Percentiles rank a stretch among this genome's conserved stretches.
Conservation (phyloP, 2,888 invertebrate genomes). For the Glomeris marginata region DNA sequence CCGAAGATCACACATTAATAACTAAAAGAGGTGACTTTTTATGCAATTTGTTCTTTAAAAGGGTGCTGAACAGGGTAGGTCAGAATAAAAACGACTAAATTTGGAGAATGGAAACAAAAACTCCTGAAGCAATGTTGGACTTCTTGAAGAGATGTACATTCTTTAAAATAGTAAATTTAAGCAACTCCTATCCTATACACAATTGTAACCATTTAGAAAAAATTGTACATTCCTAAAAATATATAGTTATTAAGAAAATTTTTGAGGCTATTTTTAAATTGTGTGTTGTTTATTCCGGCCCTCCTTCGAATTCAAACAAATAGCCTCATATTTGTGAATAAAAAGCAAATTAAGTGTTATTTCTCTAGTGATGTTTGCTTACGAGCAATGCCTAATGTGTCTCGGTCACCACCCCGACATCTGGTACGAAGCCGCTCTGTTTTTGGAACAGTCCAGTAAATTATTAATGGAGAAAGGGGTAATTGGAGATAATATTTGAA, state of each 20-base stretch:
- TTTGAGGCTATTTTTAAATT: background rate
- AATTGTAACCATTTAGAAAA: conserved; percentile 2
- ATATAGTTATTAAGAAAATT: background rate
- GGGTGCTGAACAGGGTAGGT: too few relatives aligned
- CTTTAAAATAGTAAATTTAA: too few relatives aligned
- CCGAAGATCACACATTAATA: conserved; percentile 86
- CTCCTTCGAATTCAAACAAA: background rate
- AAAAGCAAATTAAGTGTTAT: too few relatives aligned
- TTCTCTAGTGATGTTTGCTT: conserved; percentile 80
- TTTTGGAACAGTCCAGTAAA: conserved; percentile 87
- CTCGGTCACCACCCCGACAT: conserved; percentile 96
- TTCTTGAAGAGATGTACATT: too few relatives aligned
- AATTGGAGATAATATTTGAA: conserved; percentile 27
- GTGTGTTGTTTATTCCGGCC: conserved; percentile 3
- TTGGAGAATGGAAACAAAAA: too few relatives aligned
- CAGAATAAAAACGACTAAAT: too few relatives aligned
- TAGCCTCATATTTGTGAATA: conserved; percentile 1
- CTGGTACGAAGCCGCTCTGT: conserved; percentile 98
- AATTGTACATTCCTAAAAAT: background rate
- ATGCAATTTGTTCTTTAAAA: background rate
- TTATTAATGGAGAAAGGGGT: conserved; percentile 88
- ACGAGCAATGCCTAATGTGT: conserved; percentile 92
- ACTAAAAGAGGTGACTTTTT: conserved; percentile 48
- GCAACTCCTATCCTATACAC: too few relatives aligned
- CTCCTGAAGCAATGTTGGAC: too few relatives aligned